phyloP scores from a whole-genome alignment of 1,140 invertebrate species.

The Ladona fulva region DNA sequence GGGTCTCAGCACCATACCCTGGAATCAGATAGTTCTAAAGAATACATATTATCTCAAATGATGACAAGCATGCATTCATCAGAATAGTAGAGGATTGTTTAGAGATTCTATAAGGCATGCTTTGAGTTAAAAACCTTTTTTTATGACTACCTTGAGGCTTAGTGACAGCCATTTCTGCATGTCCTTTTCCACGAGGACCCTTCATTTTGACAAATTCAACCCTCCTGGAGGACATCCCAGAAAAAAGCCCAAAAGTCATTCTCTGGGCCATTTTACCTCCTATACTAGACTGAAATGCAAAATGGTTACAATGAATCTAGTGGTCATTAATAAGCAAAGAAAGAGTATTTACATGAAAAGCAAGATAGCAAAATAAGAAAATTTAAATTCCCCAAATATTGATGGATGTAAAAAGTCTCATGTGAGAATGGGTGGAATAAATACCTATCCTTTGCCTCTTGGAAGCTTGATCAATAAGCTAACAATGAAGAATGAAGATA shows the following conservation, averaged over 20 bases:
- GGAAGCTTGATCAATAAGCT: too few species aligned
- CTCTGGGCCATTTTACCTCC: conserved; percentile 91
- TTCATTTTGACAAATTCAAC: conserved; percentile 98
- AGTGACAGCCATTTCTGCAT: conserved; percentile 96
- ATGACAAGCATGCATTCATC: background rate
- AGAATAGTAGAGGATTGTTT: background rate
- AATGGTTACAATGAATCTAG: too few species aligned
- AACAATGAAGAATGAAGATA: too few species aligned
- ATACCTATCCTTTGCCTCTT: too few species aligned
- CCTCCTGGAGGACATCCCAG: conserved; percentile 59
- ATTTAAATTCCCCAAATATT: too few species aligned
- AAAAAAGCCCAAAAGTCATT: conserved; percentile 90
- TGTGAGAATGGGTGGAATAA: too few species aligned
- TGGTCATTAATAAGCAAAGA: too few species aligned
- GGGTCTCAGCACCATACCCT: conserved; percentile 83
- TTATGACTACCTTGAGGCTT: conserved; percentile 58
- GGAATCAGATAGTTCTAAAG: background rate
- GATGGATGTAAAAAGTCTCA: too few species aligned
- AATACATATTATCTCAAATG: too few species aligned
- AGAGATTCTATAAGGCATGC: background rate
- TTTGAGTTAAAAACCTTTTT: background rate
- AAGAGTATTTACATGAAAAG: too few species aligned
- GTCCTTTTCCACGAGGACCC: conserved; percentile 91
- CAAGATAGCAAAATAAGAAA: too few species aligned
- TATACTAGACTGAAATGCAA: conserved; percentile 71